Base-by-base conservation (phyloP, 2,888 invertebrate species). In the Epistrophe eligans region DNA sequence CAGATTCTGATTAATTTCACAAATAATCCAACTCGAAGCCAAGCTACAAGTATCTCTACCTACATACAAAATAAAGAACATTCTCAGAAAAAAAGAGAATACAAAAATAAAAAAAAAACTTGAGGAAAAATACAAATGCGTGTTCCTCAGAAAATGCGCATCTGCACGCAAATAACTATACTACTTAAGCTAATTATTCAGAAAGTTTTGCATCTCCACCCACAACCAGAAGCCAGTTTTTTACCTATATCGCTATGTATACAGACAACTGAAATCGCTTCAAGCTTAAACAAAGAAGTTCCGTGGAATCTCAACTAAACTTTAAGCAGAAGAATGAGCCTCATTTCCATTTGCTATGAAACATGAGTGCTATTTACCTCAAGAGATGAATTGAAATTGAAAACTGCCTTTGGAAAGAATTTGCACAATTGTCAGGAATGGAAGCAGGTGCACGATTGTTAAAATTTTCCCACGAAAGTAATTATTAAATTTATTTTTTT, bases 121-220 rank as follows among this genome's bases (percentile, higher is more conserved):
- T 35, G 11, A 4, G 19, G 15, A 43, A 52, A 48, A 28, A 8
- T 8, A 64, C 1, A 15, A 24, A 52, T 19, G 28, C 43, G 28
- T 17, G 19, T 28, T 28, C n/a, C 2, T 24, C 57, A 10, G 17
- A 64, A 32, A 62, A 32, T 52, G 13, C 11, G 11, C 83, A 79
- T 81, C 73, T 58, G 72, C 76, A 66, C 55, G 40, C 55, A 55
- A 28, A 70, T 40, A 70, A 24, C 55, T 55, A 70, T 24, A 24
- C 70, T 55, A 73, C 67, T 73, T 32, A 73, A 45, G 66, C 73
- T 79, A 77, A 79, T 83, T 77, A 77, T 60, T 77, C 35, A 50
- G 17, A 48, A 60, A 38, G 58, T 77, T 67, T 8, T 62, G 58
- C 32, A 38, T 11, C 38, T 48, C 38, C 70, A 35, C 35, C 17